These are phyloP conservation scores for Tenebrio molitor DNA, from an alignment of 1,140 invertebrate species.

Conservation along the genomic window DNA sequence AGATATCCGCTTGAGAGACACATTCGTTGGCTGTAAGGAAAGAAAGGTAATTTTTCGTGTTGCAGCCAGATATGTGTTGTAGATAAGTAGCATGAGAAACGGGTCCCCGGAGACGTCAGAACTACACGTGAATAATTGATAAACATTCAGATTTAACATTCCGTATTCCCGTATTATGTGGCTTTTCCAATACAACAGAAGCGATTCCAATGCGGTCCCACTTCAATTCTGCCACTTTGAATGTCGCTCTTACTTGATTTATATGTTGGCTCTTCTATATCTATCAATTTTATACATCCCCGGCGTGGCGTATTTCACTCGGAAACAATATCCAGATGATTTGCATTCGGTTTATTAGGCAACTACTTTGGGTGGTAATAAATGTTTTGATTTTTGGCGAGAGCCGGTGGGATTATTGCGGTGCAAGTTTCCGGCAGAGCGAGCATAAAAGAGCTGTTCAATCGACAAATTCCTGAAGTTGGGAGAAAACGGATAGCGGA, in stretches of 20 bases:
- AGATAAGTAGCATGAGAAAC: constrained; percentile 55
- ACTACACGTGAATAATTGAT: constrained; percentile 57
- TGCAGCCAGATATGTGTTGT: constrained; percentile 53
- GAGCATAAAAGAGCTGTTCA: constrained; percentile 32
- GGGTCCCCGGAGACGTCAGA: constrained; percentile 52
- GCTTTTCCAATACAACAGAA: constrained; percentile 55
- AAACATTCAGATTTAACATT: constrained; percentile 58
- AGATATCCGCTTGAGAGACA: constrained; percentile 14
- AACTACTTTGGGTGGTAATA: neutral
- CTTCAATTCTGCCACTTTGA: constrained; percentile 48
- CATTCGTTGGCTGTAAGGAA: constrained; percentile 28
- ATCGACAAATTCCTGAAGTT: constrained; percentile 13
- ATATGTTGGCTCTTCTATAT: constrained; percentile 52
- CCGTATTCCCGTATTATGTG: constrained; percentile 52
- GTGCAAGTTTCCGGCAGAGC: constrained; percentile 22
- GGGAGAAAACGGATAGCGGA: constrained; percentile 26
- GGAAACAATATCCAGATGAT: constrained; percentile 35
- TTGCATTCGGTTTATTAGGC: constrained; percentile 1
- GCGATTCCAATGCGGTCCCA: constrained; percentile 47
- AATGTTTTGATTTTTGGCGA: neutral
- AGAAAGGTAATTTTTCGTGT: constrained; percentile 56
- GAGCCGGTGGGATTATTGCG: neutral
- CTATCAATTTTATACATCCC: constrained; percentile 57
- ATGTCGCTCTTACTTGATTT: constrained; percentile 52
- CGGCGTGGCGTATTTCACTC: constrained; percentile 4